Percentiles rank a stretch among this genome's conserved stretches.
Conservation (phyloP, 2,888 invertebrate species). For the Eristalinus sepulchralis region DNA sequence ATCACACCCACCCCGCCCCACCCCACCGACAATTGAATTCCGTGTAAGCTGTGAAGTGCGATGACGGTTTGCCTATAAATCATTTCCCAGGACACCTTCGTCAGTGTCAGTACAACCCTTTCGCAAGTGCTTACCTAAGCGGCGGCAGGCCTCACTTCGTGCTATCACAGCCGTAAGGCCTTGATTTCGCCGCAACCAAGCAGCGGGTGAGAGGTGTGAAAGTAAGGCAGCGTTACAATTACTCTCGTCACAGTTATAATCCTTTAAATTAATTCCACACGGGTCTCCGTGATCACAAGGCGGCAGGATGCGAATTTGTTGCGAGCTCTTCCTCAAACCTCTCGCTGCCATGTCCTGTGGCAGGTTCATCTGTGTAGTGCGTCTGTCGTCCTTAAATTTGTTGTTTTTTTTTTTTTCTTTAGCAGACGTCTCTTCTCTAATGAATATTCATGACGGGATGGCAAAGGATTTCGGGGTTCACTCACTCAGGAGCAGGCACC, state of each 20-base stretch:
- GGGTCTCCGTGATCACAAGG: slow-evolving; percentile 31
- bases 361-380: background rate
- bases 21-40: background rate
- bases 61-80: slow-evolving; percentile 30
- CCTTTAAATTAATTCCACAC: slow-evolving; percentile 43
- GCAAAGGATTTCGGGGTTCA: slow-evolving; percentile 39
- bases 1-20: background rate
- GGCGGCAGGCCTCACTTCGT: background rate
- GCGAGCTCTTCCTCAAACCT: slow-evolving; percentile 16
- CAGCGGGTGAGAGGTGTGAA: slow-evolving; percentile 9
- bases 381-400: background rate
- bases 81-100: background rate
- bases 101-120: background rate
- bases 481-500: background rate
- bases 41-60: background rate
- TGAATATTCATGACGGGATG: slow-evolving; percentile 54
- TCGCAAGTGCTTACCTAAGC: background rate
- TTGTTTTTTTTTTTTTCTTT: background rate
- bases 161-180: background rate
- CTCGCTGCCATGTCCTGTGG: background rate
- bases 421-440: background rate
- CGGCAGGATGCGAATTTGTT: slow-evolving; percentile 26
- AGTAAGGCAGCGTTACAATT: slow-evolving; percentile 22
- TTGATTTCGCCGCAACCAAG: background rate
- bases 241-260: slow-evolving; percentile 40